phyloP scores from a whole-genome alignment of 1,140 invertebrate species.

The Cydia splendana region DNA sequence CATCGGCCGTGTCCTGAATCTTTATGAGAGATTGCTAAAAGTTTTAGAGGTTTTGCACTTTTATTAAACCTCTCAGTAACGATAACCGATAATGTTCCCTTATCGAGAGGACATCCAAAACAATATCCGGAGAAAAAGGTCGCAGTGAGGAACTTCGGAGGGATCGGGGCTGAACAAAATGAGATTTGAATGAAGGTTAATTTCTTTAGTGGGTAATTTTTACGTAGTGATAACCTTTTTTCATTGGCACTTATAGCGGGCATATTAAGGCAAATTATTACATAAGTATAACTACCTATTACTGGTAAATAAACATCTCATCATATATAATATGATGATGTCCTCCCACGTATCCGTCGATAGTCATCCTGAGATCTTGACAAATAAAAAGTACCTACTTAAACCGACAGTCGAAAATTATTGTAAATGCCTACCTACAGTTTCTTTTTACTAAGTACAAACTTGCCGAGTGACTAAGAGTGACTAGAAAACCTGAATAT shows the following conservation, averaged over 20 bases:
- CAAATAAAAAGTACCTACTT: too few species aligned
- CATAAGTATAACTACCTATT: too few species aligned
- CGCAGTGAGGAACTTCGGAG: neutral
- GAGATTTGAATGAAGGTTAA: constrained; percentile 2
- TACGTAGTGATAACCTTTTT: neutral
- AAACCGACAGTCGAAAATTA: too few species aligned
- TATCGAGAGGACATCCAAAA: constrained; percentile 38
- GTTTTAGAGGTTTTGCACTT: constrained; percentile 39
- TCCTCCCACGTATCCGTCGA: too few species aligned
- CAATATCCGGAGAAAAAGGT: constrained; percentile 37
- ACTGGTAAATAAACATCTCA: too few species aligned
- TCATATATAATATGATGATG: too few species aligned
- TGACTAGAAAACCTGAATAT: too few species aligned
- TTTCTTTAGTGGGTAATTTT: neutral
- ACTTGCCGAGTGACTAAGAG: too few species aligned
- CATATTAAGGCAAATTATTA: neutral
- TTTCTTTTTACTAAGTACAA: too few species aligned
- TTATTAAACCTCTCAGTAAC: constrained; percentile 35
- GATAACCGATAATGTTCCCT: constrained; percentile 33
- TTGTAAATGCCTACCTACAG: too few species aligned
- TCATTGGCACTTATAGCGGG: neutral
- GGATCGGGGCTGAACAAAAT: constrained; percentile 5
- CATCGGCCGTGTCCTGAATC: constrained; percentile 50
- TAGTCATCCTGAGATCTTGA: too few species aligned
- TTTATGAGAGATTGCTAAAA: constrained; percentile 40